phyloP scores from a whole-genome alignment of 1,140 invertebrate species.

The Trissolcus basalis region DNA sequence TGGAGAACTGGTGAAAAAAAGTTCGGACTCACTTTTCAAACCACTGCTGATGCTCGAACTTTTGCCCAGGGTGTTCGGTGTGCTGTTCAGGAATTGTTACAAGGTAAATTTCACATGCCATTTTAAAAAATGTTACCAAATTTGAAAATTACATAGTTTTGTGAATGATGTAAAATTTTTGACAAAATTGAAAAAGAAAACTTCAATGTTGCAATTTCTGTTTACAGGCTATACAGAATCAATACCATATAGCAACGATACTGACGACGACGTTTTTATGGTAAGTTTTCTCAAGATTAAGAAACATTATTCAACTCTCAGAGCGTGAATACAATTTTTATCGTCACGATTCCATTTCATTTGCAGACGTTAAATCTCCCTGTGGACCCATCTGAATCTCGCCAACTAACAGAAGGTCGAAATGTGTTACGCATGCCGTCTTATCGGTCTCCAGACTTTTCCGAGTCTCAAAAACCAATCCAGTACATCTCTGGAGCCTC shows the following conservation, averaged over 20 bases:
- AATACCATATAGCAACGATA: constrained; percentile 68
- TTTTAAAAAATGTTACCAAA: too few relatives aligned
- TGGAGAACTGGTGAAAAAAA: constrained; percentile 96
- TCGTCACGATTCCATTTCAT: too few relatives aligned
- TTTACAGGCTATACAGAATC: constrained; percentile 78
- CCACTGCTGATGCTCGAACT: constrained; percentile 92
- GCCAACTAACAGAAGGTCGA: constrained; percentile 80
- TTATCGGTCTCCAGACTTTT: constrained; percentile 67
- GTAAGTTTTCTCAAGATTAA: constrained; percentile 76
- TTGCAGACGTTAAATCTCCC: constrained; percentile 87
- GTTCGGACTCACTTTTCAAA: constrained; percentile 96
- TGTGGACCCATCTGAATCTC: constrained; percentile 82
- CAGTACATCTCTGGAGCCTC: constrained; percentile 65
- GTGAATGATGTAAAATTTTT: too few relatives aligned
- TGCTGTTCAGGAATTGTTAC: constrained; percentile 92
- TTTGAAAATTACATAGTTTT: too few relatives aligned
- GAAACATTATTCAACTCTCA: too few relatives aligned
- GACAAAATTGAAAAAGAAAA: too few relatives aligned
- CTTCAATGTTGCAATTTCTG: neutral
- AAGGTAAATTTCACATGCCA: too few relatives aligned
- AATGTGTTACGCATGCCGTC: constrained; percentile 64
- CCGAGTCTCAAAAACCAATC: constrained; percentile 68
- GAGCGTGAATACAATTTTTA: too few relatives aligned
- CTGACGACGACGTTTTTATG: constrained; percentile 91
- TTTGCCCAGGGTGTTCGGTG: constrained; percentile 94